Conservation (phyloP, 2,113 vertebrate species). For the Sus scrofa region DNA sequence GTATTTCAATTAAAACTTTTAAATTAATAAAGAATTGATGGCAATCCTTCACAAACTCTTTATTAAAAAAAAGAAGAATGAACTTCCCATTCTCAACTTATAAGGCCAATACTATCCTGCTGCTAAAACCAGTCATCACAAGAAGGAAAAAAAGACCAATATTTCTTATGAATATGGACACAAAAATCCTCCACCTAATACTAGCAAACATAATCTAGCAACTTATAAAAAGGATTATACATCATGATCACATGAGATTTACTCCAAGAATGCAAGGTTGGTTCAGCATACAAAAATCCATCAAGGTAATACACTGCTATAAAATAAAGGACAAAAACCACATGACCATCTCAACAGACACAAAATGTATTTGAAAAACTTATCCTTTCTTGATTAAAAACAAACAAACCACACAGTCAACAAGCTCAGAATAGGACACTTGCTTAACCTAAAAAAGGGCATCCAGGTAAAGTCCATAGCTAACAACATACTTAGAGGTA, state of each 20-base stretch:
- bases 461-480: not conserved
- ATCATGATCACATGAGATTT: not conserved
- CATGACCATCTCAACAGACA: not conserved
- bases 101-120: not conserved
- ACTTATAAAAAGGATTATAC: not conserved
- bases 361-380: not conserved
- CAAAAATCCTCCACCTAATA: not conserved
- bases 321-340: not conserved
- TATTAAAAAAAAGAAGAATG: not conserved
- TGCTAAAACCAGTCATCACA: not conserved
- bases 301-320: not conserved
- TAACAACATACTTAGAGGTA: accelerated
- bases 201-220: not conserved
- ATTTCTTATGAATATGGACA: not conserved
- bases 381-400: not conserved
- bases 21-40: not conserved
- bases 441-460: not conserved
- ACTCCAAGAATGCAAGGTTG: not conserved
- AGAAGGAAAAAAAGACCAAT: not conserved
- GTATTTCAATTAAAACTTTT: not conserved
- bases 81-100: not conserved
- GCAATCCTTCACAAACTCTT: not conserved
- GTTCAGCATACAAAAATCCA: not conserved
- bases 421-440: not conserved
- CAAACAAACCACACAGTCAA: no score